Conservation (phyloP, 2,797 vertebrate genomes). For the Stomatorhinus walkeri region DNA sequence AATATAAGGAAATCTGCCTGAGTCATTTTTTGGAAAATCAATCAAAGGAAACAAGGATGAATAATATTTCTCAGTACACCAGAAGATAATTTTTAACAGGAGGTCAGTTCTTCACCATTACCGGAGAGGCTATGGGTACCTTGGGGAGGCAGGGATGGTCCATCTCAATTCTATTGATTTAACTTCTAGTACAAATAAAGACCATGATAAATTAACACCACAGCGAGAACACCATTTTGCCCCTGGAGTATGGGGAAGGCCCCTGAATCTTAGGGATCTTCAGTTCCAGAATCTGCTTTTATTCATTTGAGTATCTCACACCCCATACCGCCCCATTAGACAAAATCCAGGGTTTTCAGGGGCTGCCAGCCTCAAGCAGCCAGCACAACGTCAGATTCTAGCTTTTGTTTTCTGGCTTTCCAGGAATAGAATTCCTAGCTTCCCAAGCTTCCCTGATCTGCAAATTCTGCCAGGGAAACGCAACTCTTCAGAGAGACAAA, state of each 20-base stretch:
- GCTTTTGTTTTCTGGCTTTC: background rate
- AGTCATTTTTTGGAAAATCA: background rate
- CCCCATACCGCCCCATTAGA: background rate
- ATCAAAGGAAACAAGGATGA: background rate
- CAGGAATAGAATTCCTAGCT: constrained; percentile 5
- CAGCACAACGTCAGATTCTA: background rate
- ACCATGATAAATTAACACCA: background rate
- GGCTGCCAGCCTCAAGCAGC: background rate
- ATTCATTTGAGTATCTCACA: background rate
- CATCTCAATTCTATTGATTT: constrained; percentile 11
- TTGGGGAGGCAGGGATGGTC: background rate
- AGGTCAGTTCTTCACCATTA: background rate
- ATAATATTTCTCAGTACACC: background rate
- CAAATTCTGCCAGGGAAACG: constrained; percentile 15
- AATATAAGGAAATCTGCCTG: background rate
- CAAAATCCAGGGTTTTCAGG: background rate
- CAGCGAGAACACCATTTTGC: background rate
- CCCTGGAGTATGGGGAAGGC: background rate
- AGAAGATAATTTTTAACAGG: background rate
- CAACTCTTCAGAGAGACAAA: constrained; percentile 11
- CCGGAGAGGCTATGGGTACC: background rate
- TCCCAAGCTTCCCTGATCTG: background rate
- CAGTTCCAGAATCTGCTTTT: background rate
- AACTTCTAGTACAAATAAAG: constrained; percentile 14
- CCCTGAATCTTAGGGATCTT: background rate